Evolutionary conservation across 2,797 vertebrate species (phyloP).

Genomic region (Discoglossus pictus): DNA sequence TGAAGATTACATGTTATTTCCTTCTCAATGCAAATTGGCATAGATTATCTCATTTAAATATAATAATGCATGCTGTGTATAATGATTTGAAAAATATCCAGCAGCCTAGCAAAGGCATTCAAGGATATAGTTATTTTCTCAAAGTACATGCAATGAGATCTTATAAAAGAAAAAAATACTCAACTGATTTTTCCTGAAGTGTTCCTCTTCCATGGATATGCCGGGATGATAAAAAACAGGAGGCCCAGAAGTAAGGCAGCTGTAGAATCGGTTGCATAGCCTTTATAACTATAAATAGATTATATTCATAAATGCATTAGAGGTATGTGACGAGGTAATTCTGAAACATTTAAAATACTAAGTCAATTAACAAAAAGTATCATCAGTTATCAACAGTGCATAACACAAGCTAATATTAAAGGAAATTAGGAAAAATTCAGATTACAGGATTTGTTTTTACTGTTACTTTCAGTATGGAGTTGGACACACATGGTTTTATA

Average conservation of each 20-base stretch:
- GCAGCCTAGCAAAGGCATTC: no score
- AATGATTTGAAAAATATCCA: background rate
- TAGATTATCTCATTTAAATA: background rate
- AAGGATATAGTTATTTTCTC: no score
- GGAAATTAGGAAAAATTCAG: no score
- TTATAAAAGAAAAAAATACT: slow-evolving; percentile 65
- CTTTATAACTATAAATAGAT: slow-evolving; percentile 68
- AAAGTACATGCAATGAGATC: background rate
- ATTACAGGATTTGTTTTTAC: no score
- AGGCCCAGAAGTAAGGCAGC: slow-evolving; percentile 83
- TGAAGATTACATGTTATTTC: background rate
- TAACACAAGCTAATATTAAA: no score
- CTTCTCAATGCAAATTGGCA: background rate
- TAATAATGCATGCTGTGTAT: background rate
- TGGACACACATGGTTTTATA: no score
- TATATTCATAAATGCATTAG: background rate
- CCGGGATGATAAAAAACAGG: slow-evolving; percentile 85
- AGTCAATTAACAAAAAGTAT: no score
- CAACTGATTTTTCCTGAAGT: slow-evolving; percentile 74
- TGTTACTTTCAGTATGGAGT: no score
- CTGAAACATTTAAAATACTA: no score
- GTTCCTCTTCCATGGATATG: slow-evolving; percentile 66
- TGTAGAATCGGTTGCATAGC: slow-evolving; percentile 83
- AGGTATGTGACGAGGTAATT: background rate
- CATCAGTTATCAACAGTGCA: no score